Evolutionary conservation across 2,113 vertebrate genomes (phyloP), one percentile per base, ranked within the genome.

Genomic region (Stigmatopora argus): DNA sequence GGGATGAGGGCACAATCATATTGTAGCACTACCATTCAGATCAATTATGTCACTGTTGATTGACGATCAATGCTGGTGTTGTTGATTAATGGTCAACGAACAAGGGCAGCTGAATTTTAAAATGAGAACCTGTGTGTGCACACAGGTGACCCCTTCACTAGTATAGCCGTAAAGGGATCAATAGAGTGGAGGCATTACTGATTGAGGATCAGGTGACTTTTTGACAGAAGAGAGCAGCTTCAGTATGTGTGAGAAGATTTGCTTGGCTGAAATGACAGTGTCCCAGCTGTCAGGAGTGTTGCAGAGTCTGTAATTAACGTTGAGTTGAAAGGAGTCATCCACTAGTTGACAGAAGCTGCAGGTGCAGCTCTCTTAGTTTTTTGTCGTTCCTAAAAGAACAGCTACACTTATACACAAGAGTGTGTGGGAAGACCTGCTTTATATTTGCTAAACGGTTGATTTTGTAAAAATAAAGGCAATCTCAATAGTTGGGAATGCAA

Each of bases 11-110:
- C 53, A 41, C 58, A 51, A 65, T 67, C 64, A 74, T 64, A 17
- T 65, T 60, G 76, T 70, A 3, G 66, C 63, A 78, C 62, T 73
- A 81, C 55, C 63, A n/a, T 76, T 62, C 55, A 0, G 62, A 74
- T 89, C 85, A 6, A 88, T 88, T 70, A 70, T 80, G 85, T 83
- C 81, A 81, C 75, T 19, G 76, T 75, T 87, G 88, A 88, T 88
- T 86, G 86, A 86, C 81, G 83, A 87, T 87, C 85, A 69, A 86
- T 89, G 78, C 67, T 3, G 56, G 72, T 73, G 85, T 84, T 74
- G 81, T 77, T 89, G 86, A 89, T 89, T 86, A 81, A 87, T 83
- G 84, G 80, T 86, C 85, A 71, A 86, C 81, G 78, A 71, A 78
- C 76, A 64, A 3, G 73, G 76, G 77, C 79, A 79, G 73, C 69